A percentile compares a stretch with the other conserved stretches of the same genome.
Conservation (phyloP, 1,140 invertebrate genomes). For the Cotesia glomerata region DNA sequence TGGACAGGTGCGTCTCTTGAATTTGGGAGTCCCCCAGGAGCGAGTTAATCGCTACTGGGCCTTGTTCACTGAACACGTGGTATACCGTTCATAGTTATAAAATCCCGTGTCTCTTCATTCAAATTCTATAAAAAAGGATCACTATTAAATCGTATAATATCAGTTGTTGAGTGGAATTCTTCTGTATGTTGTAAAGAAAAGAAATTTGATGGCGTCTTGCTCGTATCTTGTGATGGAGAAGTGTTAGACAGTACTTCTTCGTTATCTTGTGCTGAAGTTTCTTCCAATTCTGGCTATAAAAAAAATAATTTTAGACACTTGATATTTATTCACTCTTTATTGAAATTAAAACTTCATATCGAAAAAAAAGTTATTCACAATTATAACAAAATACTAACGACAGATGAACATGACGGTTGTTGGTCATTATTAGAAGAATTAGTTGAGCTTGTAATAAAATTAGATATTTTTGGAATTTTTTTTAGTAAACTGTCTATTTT, state of each 20-base stretch:
- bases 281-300: not conserved
- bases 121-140: not conserved
- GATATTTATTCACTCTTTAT: conserved; percentile 1
- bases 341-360: not conserved
- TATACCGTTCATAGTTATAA: not conserved
- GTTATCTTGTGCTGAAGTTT: not conserved
- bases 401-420: not conserved
- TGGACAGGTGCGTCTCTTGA: no score
- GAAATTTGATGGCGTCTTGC: no score
- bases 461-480: conserved; percentile 4
- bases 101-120: not conserved
- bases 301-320: not conserved
- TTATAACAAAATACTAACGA: not conserved
- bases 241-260: no score
- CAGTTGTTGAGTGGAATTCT: not conserved
- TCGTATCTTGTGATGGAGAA: no score
- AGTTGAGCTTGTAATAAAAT: no score
- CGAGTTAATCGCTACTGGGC: no score
- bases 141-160: not conserved
- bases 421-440: conserved; percentile 1
- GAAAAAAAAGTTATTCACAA: not conserved
- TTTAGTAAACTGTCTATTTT: conserved; percentile 3
- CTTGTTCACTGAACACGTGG: no score
- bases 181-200: not conserved
- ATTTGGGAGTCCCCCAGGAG: no score